A percentile compares a stretch with the other conserved stretches of the same genome.
These are phyloP conservation scores for Hetaerina americana DNA, from an alignment of 1,140 invertebrate genomes.

Conservation along the genomic window DNA sequence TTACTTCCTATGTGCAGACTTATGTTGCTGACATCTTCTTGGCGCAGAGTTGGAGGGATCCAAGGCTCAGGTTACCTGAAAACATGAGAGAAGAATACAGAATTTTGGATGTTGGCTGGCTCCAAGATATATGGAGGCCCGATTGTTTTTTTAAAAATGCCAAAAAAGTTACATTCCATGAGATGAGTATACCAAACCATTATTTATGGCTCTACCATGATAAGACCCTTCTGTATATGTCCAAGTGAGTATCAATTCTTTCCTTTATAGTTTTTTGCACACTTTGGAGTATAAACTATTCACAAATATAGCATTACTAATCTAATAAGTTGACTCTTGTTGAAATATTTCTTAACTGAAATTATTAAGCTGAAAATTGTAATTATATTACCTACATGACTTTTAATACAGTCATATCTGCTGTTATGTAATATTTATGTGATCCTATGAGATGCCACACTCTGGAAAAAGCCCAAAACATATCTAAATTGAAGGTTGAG, in stretches of 20 bases:
- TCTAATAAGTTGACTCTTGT: too few relatives aligned
- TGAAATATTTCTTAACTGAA: too few relatives aligned
- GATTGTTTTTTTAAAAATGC: conserved; percentile 90
- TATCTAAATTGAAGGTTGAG: too few relatives aligned
- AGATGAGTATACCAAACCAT: conserved; percentile 90
- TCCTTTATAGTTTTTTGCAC: too few relatives aligned
- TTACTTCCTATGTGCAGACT: conserved; percentile 43
- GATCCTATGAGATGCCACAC: too few relatives aligned
- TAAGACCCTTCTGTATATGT: conserved; percentile 81
- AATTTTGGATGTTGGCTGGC: conserved; percentile 78
- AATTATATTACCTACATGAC: too few relatives aligned
- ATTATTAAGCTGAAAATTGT: too few relatives aligned
- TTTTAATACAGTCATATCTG: too few relatives aligned
- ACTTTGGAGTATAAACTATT: too few relatives aligned
- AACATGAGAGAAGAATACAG: conserved; percentile 88
- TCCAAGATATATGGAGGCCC: conserved; percentile 81
- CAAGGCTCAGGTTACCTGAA: conserved; percentile 66
- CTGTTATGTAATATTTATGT: too few relatives aligned
- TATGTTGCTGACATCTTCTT: conserved; percentile 86
- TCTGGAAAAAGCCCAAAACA: too few relatives aligned
- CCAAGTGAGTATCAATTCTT: conserved; percentile 58
- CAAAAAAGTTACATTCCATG: conserved; percentile 83
- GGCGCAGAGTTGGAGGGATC: conserved; percentile 82
- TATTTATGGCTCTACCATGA: conserved; percentile 85
- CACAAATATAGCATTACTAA: too few relatives aligned